Conservation (phyloP, 1,140 invertebrate genomes). For the Rhizoglyphus robini region DNA sequence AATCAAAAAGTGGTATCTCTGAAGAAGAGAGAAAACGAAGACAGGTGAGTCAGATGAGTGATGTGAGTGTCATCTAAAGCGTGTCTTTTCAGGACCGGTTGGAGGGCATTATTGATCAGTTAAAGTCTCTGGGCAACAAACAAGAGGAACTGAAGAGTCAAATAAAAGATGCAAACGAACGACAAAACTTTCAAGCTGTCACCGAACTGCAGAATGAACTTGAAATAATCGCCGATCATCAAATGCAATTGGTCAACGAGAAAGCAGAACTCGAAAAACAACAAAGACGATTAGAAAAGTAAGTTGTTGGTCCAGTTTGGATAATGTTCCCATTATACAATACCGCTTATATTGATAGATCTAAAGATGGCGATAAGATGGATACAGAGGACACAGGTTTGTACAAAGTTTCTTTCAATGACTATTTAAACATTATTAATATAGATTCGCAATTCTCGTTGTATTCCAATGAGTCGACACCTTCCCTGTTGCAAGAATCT, state of each 20-base stretch:
- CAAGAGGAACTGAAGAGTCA: conserved; percentile 38
- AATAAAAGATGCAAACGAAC: conserved; percentile 31
- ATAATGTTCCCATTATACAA: background rate
- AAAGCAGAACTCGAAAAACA: conserved; percentile 40
- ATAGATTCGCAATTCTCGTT: conserved; percentile 29
- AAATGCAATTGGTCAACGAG: conserved; percentile 40
- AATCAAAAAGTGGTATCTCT: background rate
- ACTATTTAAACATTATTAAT: background rate
- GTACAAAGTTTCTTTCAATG: background rate
- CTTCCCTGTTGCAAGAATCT: conserved; percentile 5
- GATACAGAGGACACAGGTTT: conserved; percentile 46
- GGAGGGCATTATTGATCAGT: conserved; percentile 38
- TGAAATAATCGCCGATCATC: conserved; percentile 37
- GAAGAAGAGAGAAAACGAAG: conserved; percentile 28
- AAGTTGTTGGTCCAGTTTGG: conserved; percentile 19
- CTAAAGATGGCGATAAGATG: conserved; percentile 37
- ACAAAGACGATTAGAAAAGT: conserved; percentile 30
- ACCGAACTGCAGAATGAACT: conserved; percentile 36
- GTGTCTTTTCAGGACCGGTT: conserved; percentile 38
- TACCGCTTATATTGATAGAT: conserved; percentile 16
- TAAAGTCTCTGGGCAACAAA: conserved; percentile 36
- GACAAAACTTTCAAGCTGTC: conserved; percentile 29
- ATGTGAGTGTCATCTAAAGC: background rate
- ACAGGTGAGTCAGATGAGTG: conserved; percentile 24
- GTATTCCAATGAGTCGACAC: conserved; percentile 25